Evolutionary conservation across 2,888 invertebrate genomes (phyloP), one percentile per base, ranked within the genome.

Genomic region (Caenorhabditis angaria): DNA sequence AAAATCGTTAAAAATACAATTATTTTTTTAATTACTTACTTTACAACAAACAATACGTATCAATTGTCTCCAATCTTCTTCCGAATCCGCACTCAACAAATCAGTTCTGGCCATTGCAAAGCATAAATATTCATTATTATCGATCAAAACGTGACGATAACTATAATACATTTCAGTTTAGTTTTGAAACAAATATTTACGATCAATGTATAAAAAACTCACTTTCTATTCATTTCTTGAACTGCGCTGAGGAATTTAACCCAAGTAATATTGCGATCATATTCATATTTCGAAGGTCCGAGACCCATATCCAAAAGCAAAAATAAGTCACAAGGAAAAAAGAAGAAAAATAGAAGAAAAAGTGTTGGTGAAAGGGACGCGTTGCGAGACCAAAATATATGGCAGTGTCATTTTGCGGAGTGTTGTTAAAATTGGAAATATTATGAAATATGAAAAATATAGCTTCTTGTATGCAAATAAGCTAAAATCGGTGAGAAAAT

Each of bases 141-240:
- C 62, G 22, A 67, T 62, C 20, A 70, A 67, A 12, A 66, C 47
- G 12, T 48, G 65, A 12, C 66, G 61, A 27, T 71, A 67, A 55
- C 74, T 72, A 55, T 54, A 67, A 47, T 47, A n/a, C 24, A 20
- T 48, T 14, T 20, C n/a, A n/a, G n/a, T n/a, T 24, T 29, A 61
- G 1, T 41, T 32, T 61, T 51, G 12, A 5, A 6, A 55, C 18
- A 24, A n/a, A 12, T 22, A 28, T 32, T 12, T 20, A 41, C 12
- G 54, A 41, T 2, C 41, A 41, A 41, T 20, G n/a, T 32, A 14
- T 32, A 58, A 54, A 61, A 60, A 29, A 71, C 71, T 61, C n/a
- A 74, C 74, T 67, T 68, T 64, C 61, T 55, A 41, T 74, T 77
- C 47, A 77, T 69, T 59, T 77, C 74, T 53, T 67, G 61, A 20